Evolutionary conservation across 2,113 vertebrate genomes (phyloP), one percentile per base, ranked within the genome.

Genomic region (Tympanuchus pallidicinctus): DNA sequence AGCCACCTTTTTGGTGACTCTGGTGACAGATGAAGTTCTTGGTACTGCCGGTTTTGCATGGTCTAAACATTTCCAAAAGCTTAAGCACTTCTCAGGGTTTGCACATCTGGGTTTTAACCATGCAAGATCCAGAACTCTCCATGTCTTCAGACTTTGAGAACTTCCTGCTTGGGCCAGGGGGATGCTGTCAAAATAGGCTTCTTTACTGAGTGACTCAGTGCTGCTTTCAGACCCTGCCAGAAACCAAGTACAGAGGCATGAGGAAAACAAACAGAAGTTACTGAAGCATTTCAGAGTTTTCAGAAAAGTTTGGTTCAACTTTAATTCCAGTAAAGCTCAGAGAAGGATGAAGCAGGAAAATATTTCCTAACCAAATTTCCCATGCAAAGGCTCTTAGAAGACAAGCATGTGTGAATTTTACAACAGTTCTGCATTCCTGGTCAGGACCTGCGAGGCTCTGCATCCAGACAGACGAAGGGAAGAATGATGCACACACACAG

Each of bases 241-340:
- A 86, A 95, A 90, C 94, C 88, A 93, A 95, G 92, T 92, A 91
- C 70, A 93, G 94, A 95, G 85, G 80, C 90, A 95, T 36, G 88
- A 84, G 48, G 88, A 92, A 95, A 97, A 96, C 93, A 94, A 96
- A 95, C 92, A 95, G 59, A 94, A 84, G 82, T 95, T 86, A 92
- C 77, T 91, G 86, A 96, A 92, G 92, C 90, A 95, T 94, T 97
- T 94, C 95, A 92, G 85, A 92, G 88, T 90, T 83, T 95, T 95
- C 90, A 94, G 93, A 96, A 84, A 95, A 94, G 86, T 95, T 97
- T 66, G 47, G 65, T 95, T 92, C 92, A 88, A 76, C 27, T 91
- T 93, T 86, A 79, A 83, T 95, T 96, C 91, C 94, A 88, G 86
- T 88, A 95, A 96, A 94, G 36, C 91, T 90, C 61, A 59, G 76